A percentile compares a stretch with the other conserved stretches of the same genome.
phyloP scores from a whole-genome alignment of 1,140 invertebrate genomes.

The Bombyx mori region DNA sequence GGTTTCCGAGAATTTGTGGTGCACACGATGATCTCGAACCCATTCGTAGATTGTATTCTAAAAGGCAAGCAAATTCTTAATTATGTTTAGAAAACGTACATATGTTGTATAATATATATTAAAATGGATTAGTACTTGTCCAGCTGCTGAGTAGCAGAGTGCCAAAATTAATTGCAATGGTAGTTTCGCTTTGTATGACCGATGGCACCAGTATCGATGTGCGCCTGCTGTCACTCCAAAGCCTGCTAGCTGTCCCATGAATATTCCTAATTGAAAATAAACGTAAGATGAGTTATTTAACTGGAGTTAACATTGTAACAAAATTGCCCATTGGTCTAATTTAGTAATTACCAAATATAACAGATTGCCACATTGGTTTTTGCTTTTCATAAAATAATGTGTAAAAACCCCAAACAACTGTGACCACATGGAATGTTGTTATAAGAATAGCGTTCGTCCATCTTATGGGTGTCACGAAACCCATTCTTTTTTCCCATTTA shows the following conservation, averaged over 20 bases:
- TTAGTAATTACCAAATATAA: slow-evolving; percentile 34
- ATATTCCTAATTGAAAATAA: slow-evolving; percentile 46
- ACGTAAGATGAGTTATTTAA: too few species aligned
- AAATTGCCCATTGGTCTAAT: too few species aligned
- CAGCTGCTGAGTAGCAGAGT: slow-evolving; percentile 78
- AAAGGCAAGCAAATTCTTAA: slow-evolving; percentile 1
- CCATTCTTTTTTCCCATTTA: slow-evolving; percentile 42
- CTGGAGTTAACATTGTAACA: too few species aligned
- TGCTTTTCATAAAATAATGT: slow-evolving; percentile 5
- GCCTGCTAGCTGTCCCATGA: slow-evolving; percentile 69
- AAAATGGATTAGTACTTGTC: slow-evolving; percentile 73
- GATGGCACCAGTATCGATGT: slow-evolving; percentile 89
- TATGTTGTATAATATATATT: not conserved
- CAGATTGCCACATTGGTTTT: slow-evolving; percentile 26
- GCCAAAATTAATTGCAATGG: slow-evolving; percentile 81
- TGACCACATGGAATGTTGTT: slow-evolving; percentile 26
- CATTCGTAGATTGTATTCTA: slow-evolving; percentile 78
- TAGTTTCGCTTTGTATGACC: slow-evolving; percentile 84
- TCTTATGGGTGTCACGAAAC: slow-evolving; percentile 44
- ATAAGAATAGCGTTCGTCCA: slow-evolving; percentile 40
- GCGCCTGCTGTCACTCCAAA: slow-evolving; percentile 86
- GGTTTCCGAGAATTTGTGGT: slow-evolving; percentile 93
- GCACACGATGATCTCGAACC: slow-evolving; percentile 88
- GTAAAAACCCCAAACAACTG: slow-evolving; percentile 12
- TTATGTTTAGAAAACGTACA: too few species aligned